Conservation (phyloP, 1,140 invertebrate species). For the Conus betulinus region DNA sequence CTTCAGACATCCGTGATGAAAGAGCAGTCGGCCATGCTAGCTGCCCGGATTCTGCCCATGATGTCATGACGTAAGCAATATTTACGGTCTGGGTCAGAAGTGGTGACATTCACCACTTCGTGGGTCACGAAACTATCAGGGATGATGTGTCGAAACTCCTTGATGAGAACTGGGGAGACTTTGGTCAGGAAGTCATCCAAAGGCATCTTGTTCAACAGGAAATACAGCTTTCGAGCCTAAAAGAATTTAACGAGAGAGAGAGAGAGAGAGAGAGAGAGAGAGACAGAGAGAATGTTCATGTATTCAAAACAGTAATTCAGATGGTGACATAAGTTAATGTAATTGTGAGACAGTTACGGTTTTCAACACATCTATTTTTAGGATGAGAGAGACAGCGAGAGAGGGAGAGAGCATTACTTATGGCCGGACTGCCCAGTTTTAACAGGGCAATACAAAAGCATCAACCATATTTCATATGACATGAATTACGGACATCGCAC, state of each 20-base stretch:
- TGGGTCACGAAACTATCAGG: not conserved
- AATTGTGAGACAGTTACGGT: too few species aligned
- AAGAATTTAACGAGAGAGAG: not conserved
- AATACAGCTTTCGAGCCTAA: not conserved
- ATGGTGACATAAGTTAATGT: too few species aligned
- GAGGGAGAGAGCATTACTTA: too few species aligned
- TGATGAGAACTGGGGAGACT: not conserved
- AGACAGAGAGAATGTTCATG: too few species aligned
- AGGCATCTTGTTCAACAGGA: not conserved
- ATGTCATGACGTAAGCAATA: constrained; percentile 5
- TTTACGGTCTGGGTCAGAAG: not conserved
- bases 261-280: too few species aligned
- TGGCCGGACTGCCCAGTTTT: too few species aligned
- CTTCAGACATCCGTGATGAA: not conserved
- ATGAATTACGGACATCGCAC: too few species aligned
- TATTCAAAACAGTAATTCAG: too few species aligned
- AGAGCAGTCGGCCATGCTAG: not conserved
- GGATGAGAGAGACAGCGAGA: too few species aligned
- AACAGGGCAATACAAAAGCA: too few species aligned
- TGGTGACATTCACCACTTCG: not conserved
- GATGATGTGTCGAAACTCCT: not conserved
- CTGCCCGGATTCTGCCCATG: constrained; percentile 3
- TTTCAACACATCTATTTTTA: too few species aligned
- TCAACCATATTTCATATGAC: too few species aligned
- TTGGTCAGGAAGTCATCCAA: not conserved